These are phyloP conservation scores for Octodon degus DNA, from an alignment of 2,113 vertebrate genomes.

Conservation along the genomic window DNA sequence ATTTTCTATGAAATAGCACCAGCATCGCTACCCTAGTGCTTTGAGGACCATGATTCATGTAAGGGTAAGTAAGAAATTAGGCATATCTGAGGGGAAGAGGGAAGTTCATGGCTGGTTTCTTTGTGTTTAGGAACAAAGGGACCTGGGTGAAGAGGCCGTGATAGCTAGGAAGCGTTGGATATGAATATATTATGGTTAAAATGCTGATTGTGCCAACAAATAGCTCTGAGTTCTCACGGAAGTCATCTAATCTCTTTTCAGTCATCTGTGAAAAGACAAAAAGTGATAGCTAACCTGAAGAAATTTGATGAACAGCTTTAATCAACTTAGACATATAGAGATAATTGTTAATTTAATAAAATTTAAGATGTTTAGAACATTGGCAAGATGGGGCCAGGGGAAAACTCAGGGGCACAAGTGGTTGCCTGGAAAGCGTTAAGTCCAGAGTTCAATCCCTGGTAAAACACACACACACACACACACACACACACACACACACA, in stretches of 20 bases:
- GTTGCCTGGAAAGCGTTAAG: no score
- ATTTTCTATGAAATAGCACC: no score
- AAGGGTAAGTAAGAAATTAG: neutral
- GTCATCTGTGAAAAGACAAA: neutral
- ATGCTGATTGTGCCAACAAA: neutral
- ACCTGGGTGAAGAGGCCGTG: neutral
- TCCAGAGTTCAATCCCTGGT: no score
- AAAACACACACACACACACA: no score
- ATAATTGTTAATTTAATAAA: neutral
- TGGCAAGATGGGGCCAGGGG: neutral
- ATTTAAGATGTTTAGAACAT: slow-evolving; percentile 3
- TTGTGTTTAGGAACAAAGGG: neutral
- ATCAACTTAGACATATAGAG: neutral
- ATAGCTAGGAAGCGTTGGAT: neutral
- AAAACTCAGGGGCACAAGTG: no score
- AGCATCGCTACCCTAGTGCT: no score
- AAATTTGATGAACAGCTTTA: neutral
- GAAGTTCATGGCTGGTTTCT: neutral
- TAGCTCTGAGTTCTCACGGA: neutral
- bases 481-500: neutral
- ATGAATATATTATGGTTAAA: neutral
- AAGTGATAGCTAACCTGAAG: neutral
- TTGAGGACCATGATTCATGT: neutral
- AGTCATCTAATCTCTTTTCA: neutral
- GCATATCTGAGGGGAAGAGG: neutral